Conservation (phyloP, 2,113 vertebrate species). For the Dunckerocampus dactyliophorus region DNA sequence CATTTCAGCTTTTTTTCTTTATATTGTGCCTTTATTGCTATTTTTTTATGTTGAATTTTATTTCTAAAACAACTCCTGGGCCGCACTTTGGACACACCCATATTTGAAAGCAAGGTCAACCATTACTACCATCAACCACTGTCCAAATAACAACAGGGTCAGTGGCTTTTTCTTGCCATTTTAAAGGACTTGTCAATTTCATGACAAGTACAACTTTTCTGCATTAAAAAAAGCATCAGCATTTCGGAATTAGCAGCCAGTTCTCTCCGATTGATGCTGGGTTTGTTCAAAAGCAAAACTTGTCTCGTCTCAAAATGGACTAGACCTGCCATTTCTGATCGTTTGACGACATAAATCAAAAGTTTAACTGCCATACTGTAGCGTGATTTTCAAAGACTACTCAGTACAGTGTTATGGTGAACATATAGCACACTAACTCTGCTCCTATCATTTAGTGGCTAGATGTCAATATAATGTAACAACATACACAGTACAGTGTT, state of each 20-base stretch:
- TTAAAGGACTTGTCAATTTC: background rate
- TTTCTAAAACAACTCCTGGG: no score
- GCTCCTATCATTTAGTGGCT: background rate
- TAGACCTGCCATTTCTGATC: background rate
- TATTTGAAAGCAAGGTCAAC: background rate
- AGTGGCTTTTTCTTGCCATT: no score
- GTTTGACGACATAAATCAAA: background rate
- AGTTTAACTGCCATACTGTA: background rate
- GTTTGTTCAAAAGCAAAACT: conserved; percentile 9
- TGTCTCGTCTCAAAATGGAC: conserved; percentile 1
- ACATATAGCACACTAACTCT: background rate
- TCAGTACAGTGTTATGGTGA: conserved; percentile 11
- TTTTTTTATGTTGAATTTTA: no score
- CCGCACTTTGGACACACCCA: no score
- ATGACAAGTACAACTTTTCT: conserved; percentile 2
- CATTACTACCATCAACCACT: background rate
- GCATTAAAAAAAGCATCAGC: background rate
- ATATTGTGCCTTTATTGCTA: no score
- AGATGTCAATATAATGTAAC: background rate
- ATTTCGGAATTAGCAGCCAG: background rate
- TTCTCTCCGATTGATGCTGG: background rate
- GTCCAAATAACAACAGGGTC: no score
- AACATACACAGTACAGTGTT: background rate
- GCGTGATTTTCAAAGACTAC: background rate
- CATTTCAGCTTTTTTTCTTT: no score